These are phyloP conservation scores for Eilema depressum DNA, from an alignment of 2,888 invertebrate species.

Conservation along the genomic window DNA sequence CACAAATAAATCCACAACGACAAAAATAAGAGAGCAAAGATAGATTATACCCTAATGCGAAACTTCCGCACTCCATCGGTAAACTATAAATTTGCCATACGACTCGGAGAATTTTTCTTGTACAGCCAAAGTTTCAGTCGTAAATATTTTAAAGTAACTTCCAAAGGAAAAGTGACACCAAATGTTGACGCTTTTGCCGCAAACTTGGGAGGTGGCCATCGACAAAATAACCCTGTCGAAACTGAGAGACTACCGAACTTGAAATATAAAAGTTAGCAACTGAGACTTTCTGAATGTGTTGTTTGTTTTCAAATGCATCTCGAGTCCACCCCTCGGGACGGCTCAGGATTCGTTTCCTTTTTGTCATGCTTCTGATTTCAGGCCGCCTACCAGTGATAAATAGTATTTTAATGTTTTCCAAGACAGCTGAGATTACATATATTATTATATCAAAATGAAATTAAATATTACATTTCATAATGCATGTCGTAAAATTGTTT, in stretches of 20 bases:
- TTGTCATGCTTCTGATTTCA: constrained; percentile 34
- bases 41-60: constrained; percentile 63
- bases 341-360: constrained; percentile 29
- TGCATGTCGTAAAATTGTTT: not conserved
- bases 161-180: constrained; percentile 80
- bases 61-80: constrained; percentile 73
- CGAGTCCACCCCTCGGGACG: constrained; percentile 39
- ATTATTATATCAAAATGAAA: too few species aligned
- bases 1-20: constrained; percentile 66
- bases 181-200: constrained; percentile 75
- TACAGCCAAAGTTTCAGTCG: constrained; percentile 73
- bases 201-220: constrained; percentile 74
- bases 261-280: constrained; percentile 79
- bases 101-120: constrained; percentile 74
- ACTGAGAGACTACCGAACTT: constrained; percentile 70
- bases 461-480: not conserved
- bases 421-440: not conserved
- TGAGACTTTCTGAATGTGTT: constrained; percentile 66
- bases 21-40: constrained; percentile 61
- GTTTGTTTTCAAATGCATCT: constrained; percentile 64
- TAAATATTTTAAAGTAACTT: constrained; percentile 86
- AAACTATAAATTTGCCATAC: constrained; percentile 78
- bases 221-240: constrained; percentile 81
- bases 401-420: constrained; percentile 22
- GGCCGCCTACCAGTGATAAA: constrained; percentile 35